Percentiles rank a stretch among this genome's conserved stretches.
Evolutionary conservation across 2,113 vertebrate genomes (phyloP).

Genomic region (Pseudorectes ferrugineus): DNA sequence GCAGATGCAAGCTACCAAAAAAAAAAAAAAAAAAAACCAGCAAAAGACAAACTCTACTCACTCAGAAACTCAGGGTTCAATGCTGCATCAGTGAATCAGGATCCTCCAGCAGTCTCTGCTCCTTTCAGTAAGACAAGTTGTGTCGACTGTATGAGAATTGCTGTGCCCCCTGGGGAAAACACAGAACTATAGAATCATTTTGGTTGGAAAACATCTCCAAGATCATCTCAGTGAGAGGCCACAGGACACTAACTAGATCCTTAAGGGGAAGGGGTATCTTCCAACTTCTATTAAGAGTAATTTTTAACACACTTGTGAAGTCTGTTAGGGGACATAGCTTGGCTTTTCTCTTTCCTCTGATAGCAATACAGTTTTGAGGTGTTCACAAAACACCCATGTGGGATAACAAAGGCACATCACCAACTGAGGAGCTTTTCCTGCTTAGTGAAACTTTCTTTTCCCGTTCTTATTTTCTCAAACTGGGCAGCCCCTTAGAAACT

Average conservation of each 20-base stretch:
- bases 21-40: not conserved
- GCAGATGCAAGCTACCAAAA: not conserved
- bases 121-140: not conserved
- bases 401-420: not conserved
- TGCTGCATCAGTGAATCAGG: not conserved
- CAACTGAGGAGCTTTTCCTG: not conserved
- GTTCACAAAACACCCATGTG: not conserved
- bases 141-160: accelerated
- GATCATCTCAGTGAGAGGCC: not conserved
- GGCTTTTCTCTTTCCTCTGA: not conserved
- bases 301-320: not conserved
- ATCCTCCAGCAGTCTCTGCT: not conserved
- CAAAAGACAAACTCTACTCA: not conserved
- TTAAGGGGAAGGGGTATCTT: not conserved
- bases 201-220: not conserved
- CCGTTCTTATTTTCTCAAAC: not conserved
- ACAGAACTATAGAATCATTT: not conserved
- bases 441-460: not conserved
- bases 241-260: not conserved
- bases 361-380: not conserved
- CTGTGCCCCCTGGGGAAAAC: not conserved
- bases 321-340: accelerated
- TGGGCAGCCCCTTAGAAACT: not conserved
- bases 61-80: not conserved
- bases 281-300: not conserved